Conservation (phyloP, 2,113 vertebrate genomes). For the Dasyornis broadbenti region DNA sequence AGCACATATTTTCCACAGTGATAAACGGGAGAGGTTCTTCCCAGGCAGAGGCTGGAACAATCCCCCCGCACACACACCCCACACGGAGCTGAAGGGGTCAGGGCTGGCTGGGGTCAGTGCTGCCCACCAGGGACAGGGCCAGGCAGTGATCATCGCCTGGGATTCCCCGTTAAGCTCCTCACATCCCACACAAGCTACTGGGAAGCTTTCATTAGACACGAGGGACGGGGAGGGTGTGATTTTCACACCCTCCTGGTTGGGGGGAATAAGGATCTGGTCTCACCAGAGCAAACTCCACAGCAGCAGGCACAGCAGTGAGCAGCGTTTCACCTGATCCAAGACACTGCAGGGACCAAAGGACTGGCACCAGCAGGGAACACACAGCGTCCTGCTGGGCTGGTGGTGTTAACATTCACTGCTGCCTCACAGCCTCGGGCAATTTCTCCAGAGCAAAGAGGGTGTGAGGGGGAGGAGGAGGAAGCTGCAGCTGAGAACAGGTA, state of each 20-base stretch:
- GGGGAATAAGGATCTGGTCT: neutral
- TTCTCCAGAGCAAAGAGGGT: neutral
- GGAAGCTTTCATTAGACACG: neutral
- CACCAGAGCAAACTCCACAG: neutral
- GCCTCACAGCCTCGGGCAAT: neutral
- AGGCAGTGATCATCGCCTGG: neutral
- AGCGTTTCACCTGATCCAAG: neutral
- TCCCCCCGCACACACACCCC: fast-evolving
- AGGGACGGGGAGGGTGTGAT: neutral
- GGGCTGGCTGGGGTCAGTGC: neutral
- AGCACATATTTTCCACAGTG: neutral
- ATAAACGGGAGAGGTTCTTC: neutral
- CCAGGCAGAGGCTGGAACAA: neutral
- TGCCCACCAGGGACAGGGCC: neutral
- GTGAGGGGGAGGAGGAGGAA: neutral
- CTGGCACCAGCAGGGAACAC: neutral
- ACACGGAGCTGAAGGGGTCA: fast-evolving
- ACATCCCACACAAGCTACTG: neutral
- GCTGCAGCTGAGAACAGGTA: neutral
- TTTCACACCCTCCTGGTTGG: neutral
- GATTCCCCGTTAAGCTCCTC: neutral
- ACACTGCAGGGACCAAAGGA: neutral
- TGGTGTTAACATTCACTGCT: neutral
- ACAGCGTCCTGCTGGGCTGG: neutral
- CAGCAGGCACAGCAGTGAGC: neutral